Conservation (phyloP, 1,140 invertebrate genomes). For the Chymomyza costata region DNA sequence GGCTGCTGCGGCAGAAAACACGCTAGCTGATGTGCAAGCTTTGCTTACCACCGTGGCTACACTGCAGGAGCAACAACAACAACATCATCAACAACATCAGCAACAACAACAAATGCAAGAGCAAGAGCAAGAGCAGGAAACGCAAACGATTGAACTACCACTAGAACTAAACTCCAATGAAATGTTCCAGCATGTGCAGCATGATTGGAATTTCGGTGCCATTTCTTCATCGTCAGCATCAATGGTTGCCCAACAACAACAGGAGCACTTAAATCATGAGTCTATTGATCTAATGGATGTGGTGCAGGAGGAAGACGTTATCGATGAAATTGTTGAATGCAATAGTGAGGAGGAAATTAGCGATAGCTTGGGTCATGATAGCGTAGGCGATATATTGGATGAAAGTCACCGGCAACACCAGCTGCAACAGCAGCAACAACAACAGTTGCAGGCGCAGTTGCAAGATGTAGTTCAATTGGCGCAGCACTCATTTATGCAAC, state of each 20-base stretch:
- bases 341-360: slow-evolving; percentile 42
- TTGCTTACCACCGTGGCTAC: slow-evolving; percentile 51
- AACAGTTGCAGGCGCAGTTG: slow-evolving; percentile 38
- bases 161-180: slow-evolving; percentile 53
- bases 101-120: slow-evolving; percentile 21
- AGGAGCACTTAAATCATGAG: slow-evolving; percentile 43
- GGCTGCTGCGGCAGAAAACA: slow-evolving; percentile 32
- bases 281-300: slow-evolving; percentile 64
- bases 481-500: slow-evolving; percentile 56
- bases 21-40: slow-evolving; percentile 45
- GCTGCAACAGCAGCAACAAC: slow-evolving; percentile 36
- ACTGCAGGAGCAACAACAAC: slow-evolving; percentile 42
- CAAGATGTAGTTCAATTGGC: slow-evolving; percentile 57
- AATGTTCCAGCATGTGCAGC: slow-evolving; percentile 71
- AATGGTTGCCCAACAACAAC: slow-evolving; percentile 23
- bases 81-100: slow-evolving; percentile 25
- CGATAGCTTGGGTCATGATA: slow-evolving; percentile 43
- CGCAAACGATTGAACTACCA: slow-evolving; percentile 23
- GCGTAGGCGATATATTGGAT: slow-evolving; percentile 63
- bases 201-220: slow-evolving; percentile 73
- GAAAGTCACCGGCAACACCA: slow-evolving; percentile 65
- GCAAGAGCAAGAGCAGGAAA: no score
- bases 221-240: slow-evolving; percentile 36
- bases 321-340: slow-evolving; percentile 52
- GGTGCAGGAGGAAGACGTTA: slow-evolving; percentile 50